Percentiles rank a stretch among this genome's conserved stretches.
Conservation (phyloP, 2,113 vertebrate species). For the Rhinolophus ferrumequinum region DNA sequence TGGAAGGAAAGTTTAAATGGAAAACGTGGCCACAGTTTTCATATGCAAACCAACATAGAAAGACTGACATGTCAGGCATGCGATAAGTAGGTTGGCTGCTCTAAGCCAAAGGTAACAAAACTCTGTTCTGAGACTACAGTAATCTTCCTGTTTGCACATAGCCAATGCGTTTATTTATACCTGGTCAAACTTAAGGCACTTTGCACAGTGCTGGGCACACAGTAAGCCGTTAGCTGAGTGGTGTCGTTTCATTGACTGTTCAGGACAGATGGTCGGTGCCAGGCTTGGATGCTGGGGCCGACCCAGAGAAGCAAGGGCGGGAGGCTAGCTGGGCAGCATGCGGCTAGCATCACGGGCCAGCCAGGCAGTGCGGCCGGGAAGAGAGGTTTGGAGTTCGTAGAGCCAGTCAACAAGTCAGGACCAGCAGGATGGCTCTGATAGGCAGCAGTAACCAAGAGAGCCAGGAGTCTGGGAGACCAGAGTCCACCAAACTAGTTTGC, state of each 20-base stretch:
- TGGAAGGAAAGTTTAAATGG: neutral
- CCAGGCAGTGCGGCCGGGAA: no score
- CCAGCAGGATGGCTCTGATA: rapidly evolving
- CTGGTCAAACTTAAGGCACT: neutral
- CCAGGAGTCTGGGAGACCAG: neutral
- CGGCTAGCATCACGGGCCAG: neutral
- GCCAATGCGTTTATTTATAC: rapidly evolving
- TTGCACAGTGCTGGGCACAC: neutral
- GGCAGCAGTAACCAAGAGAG: neutral
- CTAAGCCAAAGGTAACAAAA: neutral
- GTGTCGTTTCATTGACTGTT: neutral
- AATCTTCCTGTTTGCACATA: rapidly evolving
- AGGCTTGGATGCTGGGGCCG: rapidly evolving
- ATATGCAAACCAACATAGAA: neutral
- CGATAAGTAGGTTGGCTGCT: neutral
- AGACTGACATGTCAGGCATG: neutral
- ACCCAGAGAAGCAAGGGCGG: neutral
- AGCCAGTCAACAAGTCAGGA: neutral
- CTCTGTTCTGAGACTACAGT: neutral
- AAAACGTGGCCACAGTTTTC: neutral
- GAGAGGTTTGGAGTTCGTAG: neutral
- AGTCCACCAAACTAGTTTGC: neutral
- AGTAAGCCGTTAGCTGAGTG: neutral
- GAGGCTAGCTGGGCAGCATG: no score
- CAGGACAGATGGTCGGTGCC: neutral